Base-by-base conservation (phyloP, 2,888 invertebrate species). In the Heteropelma amictum region DNA sequence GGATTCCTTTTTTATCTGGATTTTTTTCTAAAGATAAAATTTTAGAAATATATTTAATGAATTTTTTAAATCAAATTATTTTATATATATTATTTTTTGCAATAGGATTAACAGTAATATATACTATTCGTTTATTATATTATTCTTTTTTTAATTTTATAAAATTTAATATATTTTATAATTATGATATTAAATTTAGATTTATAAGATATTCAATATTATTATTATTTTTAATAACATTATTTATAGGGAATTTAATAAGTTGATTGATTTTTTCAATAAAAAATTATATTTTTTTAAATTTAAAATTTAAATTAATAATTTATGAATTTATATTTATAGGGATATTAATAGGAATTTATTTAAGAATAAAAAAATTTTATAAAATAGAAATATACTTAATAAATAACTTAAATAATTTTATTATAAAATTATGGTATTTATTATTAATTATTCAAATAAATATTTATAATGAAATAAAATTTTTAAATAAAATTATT, bases 1-100 rank as follows among this genome's bases (percentile, higher is more conserved):
- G 93, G 0, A 90, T 93, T 86, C 92, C 92, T 7, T 93, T 93
- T 92, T 89, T 93, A 87, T 89, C 92, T 0, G 93, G 92, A 0
- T 93, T 92, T 93, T 93, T 83, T 81, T 89, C 89, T 2, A 89
- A 82, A 84, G 0, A 63, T 89, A 0, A 40, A 90, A 74, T 91
- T 91, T 91, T 93, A 88, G 93, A 93, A 78, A 82, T 91, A 79
- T 87, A 91, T 68, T 89, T 89, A 79, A 89, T 92, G 87, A 89
- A 78, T 89, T 26, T 90, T 90, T 84, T 91, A 86, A 92, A 92
- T 91, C 83, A 90, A 81, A 89, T 90, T 88, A 87, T 90, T 87
- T 92, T 91, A 89, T 0, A 90, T 86, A 88, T 81, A 90, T 91
- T 90, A 89, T 77, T 61, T 69, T 3, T 70, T 26, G 75, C 71